Evolutionary conservation across 2,113 vertebrate species (phyloP).

Genomic region (Cynopterus brachyotis): DNA sequence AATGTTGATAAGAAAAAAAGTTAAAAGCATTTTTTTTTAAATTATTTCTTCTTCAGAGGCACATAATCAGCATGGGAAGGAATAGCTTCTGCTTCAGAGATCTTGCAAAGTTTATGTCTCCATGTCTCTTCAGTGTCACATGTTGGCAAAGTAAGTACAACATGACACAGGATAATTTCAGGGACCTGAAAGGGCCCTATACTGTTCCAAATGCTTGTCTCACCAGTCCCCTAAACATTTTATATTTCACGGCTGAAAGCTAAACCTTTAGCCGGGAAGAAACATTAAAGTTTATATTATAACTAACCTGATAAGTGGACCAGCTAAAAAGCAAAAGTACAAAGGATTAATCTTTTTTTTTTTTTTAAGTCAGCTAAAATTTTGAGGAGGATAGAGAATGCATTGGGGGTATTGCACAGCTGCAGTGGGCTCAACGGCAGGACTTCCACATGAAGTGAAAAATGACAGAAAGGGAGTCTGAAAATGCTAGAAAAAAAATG

Average conservation of each 20-base stretch:
- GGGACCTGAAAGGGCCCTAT: background rate
- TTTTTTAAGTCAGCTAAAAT: background rate
- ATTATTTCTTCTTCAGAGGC: background rate
- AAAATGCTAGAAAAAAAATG: background rate
- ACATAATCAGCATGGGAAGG: background rate
- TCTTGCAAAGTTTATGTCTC: background rate
- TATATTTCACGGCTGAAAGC: background rate
- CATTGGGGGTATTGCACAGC: background rate
- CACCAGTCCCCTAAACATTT: background rate
- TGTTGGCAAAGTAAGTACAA: background rate
- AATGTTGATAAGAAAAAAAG: background rate
- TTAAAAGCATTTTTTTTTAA: background rate
- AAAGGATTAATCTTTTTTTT: background rate
- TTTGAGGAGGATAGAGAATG: background rate
- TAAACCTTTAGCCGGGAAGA: background rate
- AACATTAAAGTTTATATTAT: background rate
- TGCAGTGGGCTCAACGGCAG: background rate
- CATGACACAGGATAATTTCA: background rate
- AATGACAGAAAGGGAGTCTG: background rate
- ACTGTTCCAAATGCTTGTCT: background rate
- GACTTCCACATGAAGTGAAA: background rate
- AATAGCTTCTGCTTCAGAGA: background rate
- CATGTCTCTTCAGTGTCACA: background rate
- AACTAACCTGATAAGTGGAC: background rate
- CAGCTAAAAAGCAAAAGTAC: background rate